These are phyloP conservation scores for Aphelenchoides fujianensis DNA, from an alignment of 1,140 invertebrate genomes.

Conservation along the genomic window DNA sequence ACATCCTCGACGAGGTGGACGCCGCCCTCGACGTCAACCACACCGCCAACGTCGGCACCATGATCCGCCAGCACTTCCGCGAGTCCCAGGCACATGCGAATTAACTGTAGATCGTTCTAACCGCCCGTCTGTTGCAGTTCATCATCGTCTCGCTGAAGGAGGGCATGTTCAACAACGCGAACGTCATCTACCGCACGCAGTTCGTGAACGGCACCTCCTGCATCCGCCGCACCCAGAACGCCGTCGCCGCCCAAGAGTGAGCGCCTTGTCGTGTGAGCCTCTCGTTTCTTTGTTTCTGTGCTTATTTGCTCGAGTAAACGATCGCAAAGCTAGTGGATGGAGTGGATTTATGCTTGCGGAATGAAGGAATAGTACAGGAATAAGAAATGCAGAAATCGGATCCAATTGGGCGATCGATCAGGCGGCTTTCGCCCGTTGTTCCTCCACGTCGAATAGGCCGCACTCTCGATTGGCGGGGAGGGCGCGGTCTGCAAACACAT, in stretches of 20 bases:
- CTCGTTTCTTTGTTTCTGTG: not conserved
- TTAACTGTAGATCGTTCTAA: constrained; percentile 4
- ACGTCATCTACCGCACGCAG: constrained; percentile 89
- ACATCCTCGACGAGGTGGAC: constrained; percentile 98
- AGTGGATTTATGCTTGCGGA: too few species aligned
- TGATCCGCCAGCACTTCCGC: constrained; percentile 89
- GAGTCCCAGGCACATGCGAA: constrained; percentile 78
- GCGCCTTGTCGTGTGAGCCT: not conserved
- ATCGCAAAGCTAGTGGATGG: too few species aligned
- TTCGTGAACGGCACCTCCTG: constrained; percentile 93
- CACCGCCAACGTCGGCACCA: constrained; percentile 95
- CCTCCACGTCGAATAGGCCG: constrained; percentile 49
- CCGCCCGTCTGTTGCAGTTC: constrained; percentile 70
- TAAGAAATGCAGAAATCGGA: not conserved
- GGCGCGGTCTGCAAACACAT: constrained; percentile 47
- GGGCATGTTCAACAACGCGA: constrained; percentile 99
- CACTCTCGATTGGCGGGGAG: constrained; percentile 57
- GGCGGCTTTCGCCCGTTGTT: constrained; percentile 13
- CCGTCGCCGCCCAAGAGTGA: not conserved
- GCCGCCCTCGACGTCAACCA: constrained; percentile 95
- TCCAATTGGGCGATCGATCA: too few species aligned
- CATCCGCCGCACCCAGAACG: constrained; percentile 39
- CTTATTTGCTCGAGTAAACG: not conserved
- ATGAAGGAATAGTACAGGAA: not conserved
- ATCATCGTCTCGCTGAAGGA: constrained; percentile 98